Evolutionary conservation across 2,888 invertebrate species (phyloP), one percentile per base, ranked within the genome.

Genomic region (Chydorus sphaericus): DNA sequence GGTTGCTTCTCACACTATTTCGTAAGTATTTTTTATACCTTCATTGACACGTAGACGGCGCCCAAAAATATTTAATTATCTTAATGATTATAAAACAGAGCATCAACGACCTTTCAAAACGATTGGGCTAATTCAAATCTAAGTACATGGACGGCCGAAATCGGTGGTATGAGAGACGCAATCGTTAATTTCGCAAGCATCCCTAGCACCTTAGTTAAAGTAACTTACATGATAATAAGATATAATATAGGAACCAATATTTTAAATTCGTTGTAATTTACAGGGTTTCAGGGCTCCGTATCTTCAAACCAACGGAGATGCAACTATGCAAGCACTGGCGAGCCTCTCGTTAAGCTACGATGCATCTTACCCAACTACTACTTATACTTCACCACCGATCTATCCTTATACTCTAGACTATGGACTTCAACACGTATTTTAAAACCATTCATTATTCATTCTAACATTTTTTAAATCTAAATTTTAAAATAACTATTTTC

Each of bases 1-100:
- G 68, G 79, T 85, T 2, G 82, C 79, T 0, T 70, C 83, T 1
- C 83, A 84, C 66, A 83, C 83, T 5, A 77, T 84, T 14, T 64
- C 67, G 52, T 52, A 37, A 33, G 52, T 52, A 7, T 18, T 18
- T 3, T 4, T 5, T 18, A 11, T 10, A 18, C 23, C 23, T n/a
- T 18, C 39, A 39, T 28, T 38, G 7, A 37, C 18, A 16, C 6
- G 38, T 20, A 29, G 29, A n/a, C 23, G 29, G 48, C 48, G 14
- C 2, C 18, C 48, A 3, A n/a, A 20, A 23, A n/a, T n/a, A n/a
- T n/a, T n/a, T 26, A 44, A 18, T 44, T 20, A 11, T 23, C 18
- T 26, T 20, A 26, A 8, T 26, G 2, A 26, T 44, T 2, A 4
- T n/a, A 23, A 44, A 44, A 23, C 26, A 44, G 44, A n/a, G 2